phyloP scores from a whole-genome alignment of 2,888 invertebrate genomes.

The Tuta absoluta region DNA sequence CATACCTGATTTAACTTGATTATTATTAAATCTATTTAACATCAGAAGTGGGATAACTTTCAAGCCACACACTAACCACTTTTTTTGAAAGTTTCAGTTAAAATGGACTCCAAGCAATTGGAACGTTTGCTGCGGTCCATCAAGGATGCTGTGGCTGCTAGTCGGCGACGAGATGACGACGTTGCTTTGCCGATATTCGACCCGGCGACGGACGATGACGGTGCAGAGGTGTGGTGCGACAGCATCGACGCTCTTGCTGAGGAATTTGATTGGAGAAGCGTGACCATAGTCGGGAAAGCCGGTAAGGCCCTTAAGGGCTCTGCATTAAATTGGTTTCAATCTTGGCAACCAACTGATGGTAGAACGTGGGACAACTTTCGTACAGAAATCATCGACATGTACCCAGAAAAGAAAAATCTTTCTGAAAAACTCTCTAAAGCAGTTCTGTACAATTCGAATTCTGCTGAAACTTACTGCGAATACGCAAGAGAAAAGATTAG shows the following conservation, averaged over 20 bases:
- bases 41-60: neutral
- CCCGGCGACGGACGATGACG: neutral
- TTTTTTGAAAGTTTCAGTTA: too few relatives aligned
- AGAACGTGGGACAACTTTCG: constrained; percentile 32
- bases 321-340: constrained; percentile 37
- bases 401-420: constrained; percentile 31
- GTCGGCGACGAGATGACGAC: neutral
- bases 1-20: too few relatives aligned
- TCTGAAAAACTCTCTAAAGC: constrained; percentile 33
- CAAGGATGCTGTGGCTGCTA: neutral
- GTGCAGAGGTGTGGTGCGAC: too few relatives aligned
- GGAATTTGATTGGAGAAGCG: constrained; percentile 29
- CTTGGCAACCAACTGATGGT: constrained; percentile 29
- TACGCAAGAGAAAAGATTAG: constrained; percentile 35
- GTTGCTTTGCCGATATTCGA: neutral
- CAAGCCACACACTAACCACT: neutral
- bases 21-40: too few relatives aligned
- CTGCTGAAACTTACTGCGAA: constrained; percentile 29
- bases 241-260: too few relatives aligned
- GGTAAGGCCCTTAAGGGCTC: constrained; percentile 40
- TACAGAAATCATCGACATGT: neutral
- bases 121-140: neutral
- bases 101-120: neutral
- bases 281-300: constrained; percentile 34
- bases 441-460: constrained; percentile 30